Evolutionary conservation across 2,888 invertebrate genomes (phyloP).

Genomic region (Agrotis puta): DNA sequence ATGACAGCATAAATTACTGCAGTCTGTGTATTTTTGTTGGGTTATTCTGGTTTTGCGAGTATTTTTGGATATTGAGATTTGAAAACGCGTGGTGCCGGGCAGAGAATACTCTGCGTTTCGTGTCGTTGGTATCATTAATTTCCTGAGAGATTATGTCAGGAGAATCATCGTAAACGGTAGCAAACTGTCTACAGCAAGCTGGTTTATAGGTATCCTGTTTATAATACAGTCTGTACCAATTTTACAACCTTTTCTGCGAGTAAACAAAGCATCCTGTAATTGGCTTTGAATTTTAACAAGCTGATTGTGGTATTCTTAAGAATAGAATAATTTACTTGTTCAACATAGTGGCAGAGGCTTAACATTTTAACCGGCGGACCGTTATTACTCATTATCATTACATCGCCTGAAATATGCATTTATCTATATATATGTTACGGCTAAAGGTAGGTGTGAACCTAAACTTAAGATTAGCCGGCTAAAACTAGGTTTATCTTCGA

Average conservation of each 20-base stretch:
- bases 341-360: neutral
- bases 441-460: no score
- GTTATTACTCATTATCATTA: no score
- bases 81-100: constrained; percentile 11
- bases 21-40: constrained; percentile 25
- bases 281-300: neutral
- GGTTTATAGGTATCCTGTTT: constrained; percentile 1
- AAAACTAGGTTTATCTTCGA: no score
- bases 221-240: neutral
- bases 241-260: neutral
- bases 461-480: no score
- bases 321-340: neutral
- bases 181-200: neutral
- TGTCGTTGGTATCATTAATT: neutral
- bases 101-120: constrained; percentile 26
- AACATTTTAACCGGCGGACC: no score
- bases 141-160: neutral
- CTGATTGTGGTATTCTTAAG: neutral
- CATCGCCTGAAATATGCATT: no score
- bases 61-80: constrained; percentile 41
- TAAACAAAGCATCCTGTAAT: neutral
- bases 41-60: constrained; percentile 37
- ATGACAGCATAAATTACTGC: constrained; percentile 36
- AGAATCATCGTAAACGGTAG: neutral
- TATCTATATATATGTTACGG: no score